Evolutionary conservation across 2,888 invertebrate genomes (phyloP).

Genomic region (Heteromyza rotundicornis): DNA sequence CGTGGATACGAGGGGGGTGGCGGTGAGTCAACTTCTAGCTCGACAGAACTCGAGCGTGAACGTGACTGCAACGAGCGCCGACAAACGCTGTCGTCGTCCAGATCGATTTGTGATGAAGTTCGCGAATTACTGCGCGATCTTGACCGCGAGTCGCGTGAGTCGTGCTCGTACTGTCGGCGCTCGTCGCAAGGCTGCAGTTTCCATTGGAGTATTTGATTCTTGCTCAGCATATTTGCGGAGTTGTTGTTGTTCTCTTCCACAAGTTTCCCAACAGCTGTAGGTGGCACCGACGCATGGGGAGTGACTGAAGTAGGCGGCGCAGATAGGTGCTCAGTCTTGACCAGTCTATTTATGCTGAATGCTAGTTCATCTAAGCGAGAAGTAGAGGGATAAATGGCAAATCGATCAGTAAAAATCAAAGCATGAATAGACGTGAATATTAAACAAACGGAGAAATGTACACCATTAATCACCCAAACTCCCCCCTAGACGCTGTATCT

Average conservation of each 20-base stretch:
- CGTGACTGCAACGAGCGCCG: constrained; percentile 43
- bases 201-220: constrained; percentile 53
- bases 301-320: constrained; percentile 69
- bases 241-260: constrained; percentile 58
- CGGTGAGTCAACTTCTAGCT: constrained; percentile 79
- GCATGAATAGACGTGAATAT: constrained; percentile 10
- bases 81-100: constrained; percentile 46
- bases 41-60: constrained; percentile 68
- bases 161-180: constrained; percentile 42
- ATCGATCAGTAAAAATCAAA: constrained; percentile 42
- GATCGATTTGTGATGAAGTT: constrained; percentile 51
- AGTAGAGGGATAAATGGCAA: constrained; percentile 5
- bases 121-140: constrained; percentile 54
- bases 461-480: constrained; percentile 40
- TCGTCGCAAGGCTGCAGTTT: constrained; percentile 46
- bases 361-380: constrained; percentile 84
- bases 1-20: constrained; percentile 64
- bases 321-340: constrained; percentile 64
- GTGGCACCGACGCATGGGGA: constrained; percentile 63
- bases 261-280: constrained; percentile 31
- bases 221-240: constrained; percentile 56
- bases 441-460: too few relatives aligned
- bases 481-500: constrained; percentile 32
- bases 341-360: constrained; percentile 82
- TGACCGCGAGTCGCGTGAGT: constrained; percentile 56